A percentile compares a stretch with the other conserved stretches of the same genome.
Conservation (phyloP, 2,797 vertebrate species). For the Cyprinella venusta region DNA sequence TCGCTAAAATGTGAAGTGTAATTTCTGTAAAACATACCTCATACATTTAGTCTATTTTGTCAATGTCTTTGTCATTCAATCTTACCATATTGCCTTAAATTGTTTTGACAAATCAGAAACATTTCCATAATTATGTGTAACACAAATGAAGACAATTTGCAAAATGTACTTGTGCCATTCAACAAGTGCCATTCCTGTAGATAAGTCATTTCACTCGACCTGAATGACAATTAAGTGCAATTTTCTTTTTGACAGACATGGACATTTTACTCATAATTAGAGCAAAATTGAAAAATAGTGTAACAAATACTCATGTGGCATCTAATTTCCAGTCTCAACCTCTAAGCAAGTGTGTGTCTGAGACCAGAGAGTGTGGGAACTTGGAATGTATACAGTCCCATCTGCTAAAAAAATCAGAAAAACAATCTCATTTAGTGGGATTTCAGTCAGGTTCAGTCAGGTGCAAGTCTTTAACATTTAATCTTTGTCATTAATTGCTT, state of each 20-base stretch:
- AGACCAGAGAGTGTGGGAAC: constrained; percentile 1
- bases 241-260: constrained; percentile 1
- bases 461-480: too few relatives aligned
- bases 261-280: neutral
- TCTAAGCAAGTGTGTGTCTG: constrained; percentile 1
- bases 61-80: neutral
- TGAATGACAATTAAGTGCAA: neutral
- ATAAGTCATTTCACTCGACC: neutral
- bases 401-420: constrained; percentile 53
- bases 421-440: constrained; percentile 69
- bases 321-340: constrained; percentile 56
- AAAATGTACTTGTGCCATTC: neutral
- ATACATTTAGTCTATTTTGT: neutral
- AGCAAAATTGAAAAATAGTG: neutral
- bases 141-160: neutral
- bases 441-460: neutral
- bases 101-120: neutral
- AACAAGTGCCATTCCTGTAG: neutral
- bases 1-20: neutral
- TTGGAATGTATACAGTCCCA: constrained; percentile 20
- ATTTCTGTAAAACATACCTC: neutral
- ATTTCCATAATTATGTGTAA: neutral
- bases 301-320: constrained; percentile 58
- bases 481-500: neutral
- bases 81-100: neutral